These are phyloP conservation scores for Gambelia wislizenii DNA, from an alignment of 2,797 vertebrate species.

Conservation along the genomic window DNA sequence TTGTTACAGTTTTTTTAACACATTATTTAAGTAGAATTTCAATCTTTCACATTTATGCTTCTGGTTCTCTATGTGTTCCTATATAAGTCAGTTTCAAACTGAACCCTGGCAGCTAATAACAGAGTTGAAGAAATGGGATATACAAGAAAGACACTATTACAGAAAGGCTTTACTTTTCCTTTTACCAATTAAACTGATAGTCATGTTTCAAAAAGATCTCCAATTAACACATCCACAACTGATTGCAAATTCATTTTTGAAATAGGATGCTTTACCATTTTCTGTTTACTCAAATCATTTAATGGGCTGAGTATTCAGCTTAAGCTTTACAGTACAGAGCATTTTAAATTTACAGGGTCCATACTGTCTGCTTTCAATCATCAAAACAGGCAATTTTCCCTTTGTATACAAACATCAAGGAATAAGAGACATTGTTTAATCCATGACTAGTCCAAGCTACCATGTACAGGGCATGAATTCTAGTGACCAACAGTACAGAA, in stretches of 20 bases:
- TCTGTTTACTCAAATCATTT: constrained; percentile 24
- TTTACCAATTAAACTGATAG: constrained; percentile 46
- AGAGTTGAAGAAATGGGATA: not conserved
- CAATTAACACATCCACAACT: constrained; percentile 20
- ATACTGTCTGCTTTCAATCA: constrained; percentile 44
- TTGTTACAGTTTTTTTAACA: not conserved
- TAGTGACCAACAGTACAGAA: constrained; percentile 11
- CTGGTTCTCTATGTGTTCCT: not conserved
- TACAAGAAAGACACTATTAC: not conserved
- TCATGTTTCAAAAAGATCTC: constrained; percentile 37
- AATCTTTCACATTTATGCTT: not conserved
- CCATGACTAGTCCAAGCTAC: constrained; percentile 3
- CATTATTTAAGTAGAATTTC: not conserved
- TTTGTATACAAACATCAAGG: not conserved
- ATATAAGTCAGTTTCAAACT: not conserved
- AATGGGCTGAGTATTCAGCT: constrained; percentile 57
- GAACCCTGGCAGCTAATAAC: not conserved
- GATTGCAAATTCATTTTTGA: constrained; percentile 38
- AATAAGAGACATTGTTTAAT: constrained; percentile 5
- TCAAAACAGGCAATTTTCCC: not conserved
- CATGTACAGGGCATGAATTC: not conserved
- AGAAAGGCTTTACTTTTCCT: constrained; percentile 10
- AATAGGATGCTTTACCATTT: constrained; percentile 42
- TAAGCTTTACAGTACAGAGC: constrained; percentile 43
- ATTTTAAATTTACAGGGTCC: constrained; percentile 37